These are phyloP conservation scores for Australoheros scitulus DNA, from an alignment of 2,113 vertebrate species.

Conservation along the genomic window DNA sequence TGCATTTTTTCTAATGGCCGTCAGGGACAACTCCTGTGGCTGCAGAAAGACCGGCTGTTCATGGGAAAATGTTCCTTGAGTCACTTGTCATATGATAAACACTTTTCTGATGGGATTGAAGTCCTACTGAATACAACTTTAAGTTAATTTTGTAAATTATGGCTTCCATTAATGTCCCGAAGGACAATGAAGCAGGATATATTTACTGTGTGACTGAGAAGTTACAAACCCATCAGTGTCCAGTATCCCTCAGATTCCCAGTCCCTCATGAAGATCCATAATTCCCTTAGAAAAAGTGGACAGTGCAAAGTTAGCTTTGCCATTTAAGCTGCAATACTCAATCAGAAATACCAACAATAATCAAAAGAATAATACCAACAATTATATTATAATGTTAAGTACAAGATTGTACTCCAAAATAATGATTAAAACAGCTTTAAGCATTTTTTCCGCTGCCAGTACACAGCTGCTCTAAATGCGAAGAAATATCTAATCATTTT, in stretches of 20 bases:
- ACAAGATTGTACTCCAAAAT: neutral
- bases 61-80: fast-evolving
- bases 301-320: neutral
- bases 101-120: neutral
- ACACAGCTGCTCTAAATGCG: slow-evolving; percentile 12
- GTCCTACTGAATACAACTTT: neutral
- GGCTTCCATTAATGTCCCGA: neutral
- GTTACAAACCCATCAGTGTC: neutral
- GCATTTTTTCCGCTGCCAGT: slow-evolving; percentile 2
- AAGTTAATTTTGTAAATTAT: neutral
- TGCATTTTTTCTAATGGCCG: no score
- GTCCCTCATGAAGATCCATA: neutral
- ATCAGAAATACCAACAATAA: neutral
- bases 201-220: neutral
- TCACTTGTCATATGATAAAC: neutral
- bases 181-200: neutral
- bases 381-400: neutral
- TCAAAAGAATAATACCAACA: neutral
- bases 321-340: neutral
- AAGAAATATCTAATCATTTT: slow-evolving; percentile 33
- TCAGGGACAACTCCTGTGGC: neutral
- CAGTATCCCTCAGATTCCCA: neutral
- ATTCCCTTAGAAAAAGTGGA: neutral
- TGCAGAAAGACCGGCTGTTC: no score
- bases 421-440: slow-evolving; percentile 22